Percentiles rank a stretch among this genome's conserved stretches.
phyloP scores from a whole-genome alignment of 2,113 vertebrate species.

The Ceyx cyanopectus region DNA sequence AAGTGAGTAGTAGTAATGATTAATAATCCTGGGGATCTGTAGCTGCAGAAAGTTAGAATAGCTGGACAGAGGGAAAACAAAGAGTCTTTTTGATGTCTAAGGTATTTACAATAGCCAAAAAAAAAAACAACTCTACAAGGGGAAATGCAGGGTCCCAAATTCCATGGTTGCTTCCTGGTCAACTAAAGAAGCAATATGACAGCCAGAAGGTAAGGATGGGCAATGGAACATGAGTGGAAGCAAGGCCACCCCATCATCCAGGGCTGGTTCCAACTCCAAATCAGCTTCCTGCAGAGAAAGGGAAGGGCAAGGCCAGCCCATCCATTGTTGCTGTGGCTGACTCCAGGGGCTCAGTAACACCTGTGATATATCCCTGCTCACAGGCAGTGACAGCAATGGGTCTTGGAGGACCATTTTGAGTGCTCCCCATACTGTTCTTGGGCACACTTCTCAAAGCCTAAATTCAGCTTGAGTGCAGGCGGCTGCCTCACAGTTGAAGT shows the following conservation, averaged over 20 bases:
- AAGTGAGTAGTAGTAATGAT: not conserved
- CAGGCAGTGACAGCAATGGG: not conserved
- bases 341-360: not conserved
- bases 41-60: not conserved
- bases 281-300: not conserved
- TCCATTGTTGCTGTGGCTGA: not conserved
- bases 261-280: not conserved
- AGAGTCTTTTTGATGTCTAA: not conserved
- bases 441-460: constrained; percentile 27
- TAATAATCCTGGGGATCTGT: not conserved
- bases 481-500: constrained; percentile 65
- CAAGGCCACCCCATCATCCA: not conserved
- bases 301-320: not conserved
- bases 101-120: not conserved
- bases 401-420: constrained; percentile 2
- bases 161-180: not conserved
- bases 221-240: not conserved
- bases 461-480: constrained; percentile 61
- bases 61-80: not conserved
- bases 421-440: not conserved
- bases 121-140: not conserved
- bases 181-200: not conserved
- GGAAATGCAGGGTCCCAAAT: not conserved
- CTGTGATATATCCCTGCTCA: not conserved
- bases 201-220: not conserved